Conservation (phyloP, 2,888 invertebrate species). For the Hydriomena furcata region DNA sequence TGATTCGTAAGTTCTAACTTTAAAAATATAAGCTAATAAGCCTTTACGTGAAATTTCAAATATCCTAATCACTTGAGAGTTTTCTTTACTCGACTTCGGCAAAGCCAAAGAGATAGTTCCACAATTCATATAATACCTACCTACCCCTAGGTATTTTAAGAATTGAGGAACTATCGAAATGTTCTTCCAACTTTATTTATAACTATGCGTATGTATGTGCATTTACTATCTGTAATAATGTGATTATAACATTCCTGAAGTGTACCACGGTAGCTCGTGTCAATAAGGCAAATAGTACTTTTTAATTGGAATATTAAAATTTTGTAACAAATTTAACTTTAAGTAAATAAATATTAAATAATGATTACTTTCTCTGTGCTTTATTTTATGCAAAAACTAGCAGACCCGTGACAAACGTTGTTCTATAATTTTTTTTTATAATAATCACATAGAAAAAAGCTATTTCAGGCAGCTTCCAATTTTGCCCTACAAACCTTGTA, state of each 20-base stretch:
- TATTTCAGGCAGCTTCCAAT: too few species aligned
- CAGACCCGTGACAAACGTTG: too few species aligned
- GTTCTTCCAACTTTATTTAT: neutral
- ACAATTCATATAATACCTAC: too few species aligned
- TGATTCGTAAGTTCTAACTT: too few species aligned
- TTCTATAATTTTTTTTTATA: too few species aligned
- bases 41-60: too few species aligned
- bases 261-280: conserved; percentile 47
- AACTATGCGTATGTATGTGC: conserved; percentile 14
- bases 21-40: too few species aligned
- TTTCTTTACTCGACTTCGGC: neutral
- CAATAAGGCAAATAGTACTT: neutral
- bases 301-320: neutral
- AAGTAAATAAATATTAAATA: conserved; percentile 6
- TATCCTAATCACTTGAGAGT: too few species aligned
- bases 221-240: conserved; percentile 39
- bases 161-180: too few species aligned
- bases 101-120: neutral
- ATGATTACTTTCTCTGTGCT: conserved; percentile 8
- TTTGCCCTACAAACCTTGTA: too few species aligned
- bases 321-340: conserved; percentile 1
- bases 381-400: neutral
- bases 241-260: conserved; percentile 59
- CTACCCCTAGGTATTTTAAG: too few species aligned
- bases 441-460: too few species aligned